phyloP scores from a whole-genome alignment of 2,888 invertebrate genomes.

The Cephus sareptanus region DNA sequence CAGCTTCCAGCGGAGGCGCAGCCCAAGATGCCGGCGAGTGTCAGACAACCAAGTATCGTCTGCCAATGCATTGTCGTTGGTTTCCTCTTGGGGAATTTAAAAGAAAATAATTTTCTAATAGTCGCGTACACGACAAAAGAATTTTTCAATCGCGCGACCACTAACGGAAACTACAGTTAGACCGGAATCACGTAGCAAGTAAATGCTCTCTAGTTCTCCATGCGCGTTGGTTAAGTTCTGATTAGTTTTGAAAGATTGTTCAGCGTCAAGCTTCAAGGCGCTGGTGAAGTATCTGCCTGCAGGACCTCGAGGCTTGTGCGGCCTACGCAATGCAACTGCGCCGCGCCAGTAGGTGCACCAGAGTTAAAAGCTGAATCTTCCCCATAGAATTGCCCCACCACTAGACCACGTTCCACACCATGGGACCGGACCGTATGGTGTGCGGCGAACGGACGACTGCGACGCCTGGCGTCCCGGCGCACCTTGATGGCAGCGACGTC shows the following conservation, averaged over 20 bases:
- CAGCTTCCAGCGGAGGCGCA: conserved; percentile 74
- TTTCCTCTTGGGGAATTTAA: background rate
- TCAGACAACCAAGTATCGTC: background rate
- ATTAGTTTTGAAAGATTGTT: background rate
- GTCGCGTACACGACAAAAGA: background rate
- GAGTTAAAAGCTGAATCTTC: conserved; percentile 40
- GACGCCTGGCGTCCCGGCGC: conserved; percentile 21
- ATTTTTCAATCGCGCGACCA: background rate
- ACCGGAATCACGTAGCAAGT: background rate
- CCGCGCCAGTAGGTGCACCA: conserved; percentile 36
- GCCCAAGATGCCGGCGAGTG: conserved; percentile 10
- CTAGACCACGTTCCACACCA: conserved; percentile 20
- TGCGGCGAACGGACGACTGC: conserved; percentile 32
- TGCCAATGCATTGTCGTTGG: background rate
- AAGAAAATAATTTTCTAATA: background rate
- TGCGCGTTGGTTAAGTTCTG: background rate
- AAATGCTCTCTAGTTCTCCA: background rate
- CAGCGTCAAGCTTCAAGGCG: background rate
- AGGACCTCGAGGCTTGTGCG: conserved; percentile 37
- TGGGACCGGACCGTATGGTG: conserved; percentile 13
- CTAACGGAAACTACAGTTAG: background rate
- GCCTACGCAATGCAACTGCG: conserved; percentile 40
- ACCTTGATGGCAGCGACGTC: background rate
- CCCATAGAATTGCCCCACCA: conserved; percentile 37
- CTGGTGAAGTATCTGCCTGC: conserved; percentile 3